Evolutionary conservation across 2,113 vertebrate genomes (phyloP).

Genomic region (Pterocles gutturalis): DNA sequence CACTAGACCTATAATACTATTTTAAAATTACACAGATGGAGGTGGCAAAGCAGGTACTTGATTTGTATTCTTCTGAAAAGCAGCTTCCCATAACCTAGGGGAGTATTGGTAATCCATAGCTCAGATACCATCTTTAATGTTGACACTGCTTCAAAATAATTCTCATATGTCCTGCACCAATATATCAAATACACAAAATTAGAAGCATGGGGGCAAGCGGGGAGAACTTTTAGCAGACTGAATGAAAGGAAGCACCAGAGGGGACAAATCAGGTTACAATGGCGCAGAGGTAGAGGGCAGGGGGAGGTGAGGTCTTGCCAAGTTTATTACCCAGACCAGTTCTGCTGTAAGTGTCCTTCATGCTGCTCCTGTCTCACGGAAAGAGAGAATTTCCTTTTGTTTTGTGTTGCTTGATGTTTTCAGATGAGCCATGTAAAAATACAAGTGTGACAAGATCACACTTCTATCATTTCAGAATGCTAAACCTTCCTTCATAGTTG

Average conservation of each 20-base stretch:
- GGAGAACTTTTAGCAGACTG: background rate
- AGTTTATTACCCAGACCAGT: background rate
- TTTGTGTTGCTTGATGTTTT: background rate
- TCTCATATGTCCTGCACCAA: background rate
- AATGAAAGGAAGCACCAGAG: background rate
- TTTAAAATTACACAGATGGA: background rate
- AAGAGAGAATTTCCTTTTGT: background rate
- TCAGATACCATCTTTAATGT: background rate
- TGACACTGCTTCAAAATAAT: background rate
- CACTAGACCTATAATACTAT: background rate
- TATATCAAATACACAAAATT: background rate
- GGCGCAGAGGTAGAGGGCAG: background rate
- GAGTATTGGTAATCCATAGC: background rate
- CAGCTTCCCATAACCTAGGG: background rate
- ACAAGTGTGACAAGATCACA: background rate
- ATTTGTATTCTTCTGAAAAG: background rate
- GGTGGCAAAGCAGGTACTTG: background rate
- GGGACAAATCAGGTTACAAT: background rate
- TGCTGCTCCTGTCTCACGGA: background rate
- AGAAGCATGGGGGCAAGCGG: background rate
- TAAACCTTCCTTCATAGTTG: background rate
- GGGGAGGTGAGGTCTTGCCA: background rate
- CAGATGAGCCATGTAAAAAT: background rate
- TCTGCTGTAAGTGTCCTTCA: background rate
- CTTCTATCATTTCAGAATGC: background rate